Evolutionary conservation across 2,797 vertebrate species (phyloP), one percentile per base, ranked within the genome.

Genomic region (Pempheris klunzingeri): DNA sequence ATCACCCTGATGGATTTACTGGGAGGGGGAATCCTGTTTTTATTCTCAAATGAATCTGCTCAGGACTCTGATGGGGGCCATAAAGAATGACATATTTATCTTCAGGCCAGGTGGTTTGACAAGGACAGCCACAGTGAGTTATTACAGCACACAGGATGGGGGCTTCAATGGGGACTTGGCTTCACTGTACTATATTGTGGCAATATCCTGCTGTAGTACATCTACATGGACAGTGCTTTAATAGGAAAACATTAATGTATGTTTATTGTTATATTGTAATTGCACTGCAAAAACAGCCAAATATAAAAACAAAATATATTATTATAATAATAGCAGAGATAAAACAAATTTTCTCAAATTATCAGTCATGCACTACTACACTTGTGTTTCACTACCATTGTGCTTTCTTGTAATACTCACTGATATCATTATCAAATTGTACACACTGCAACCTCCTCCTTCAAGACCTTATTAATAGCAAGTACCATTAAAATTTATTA

Each of bases 401-500:
- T 77, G 64, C 58, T 62, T 77, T 74, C 55, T 73, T 84, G 57
- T 85, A 76, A 81, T 75, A 77, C 78, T 64, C 61, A 64, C 50
- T 79, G 32, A 71, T 77, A 82, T 70, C 57, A 84, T 85, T 83
- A 87, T 74, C 70, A 78, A 80, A 77, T 70, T 87, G 46, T 67
- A 72, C 58, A 79, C 70, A 68, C 18, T 70, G 69, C 75, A 66
- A 76, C 60, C 75, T 77, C 87, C 74, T 84, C 88, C 84, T 77
- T 78, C 57, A 77, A 90, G 93, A 90, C 88, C 90, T 93, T 96
- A 97, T 97, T 96, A 96, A 96, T 96, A 96, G 96, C 92, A 96
- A 54, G 93, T 90, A 80, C 94, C 95, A 96, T 97, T 97, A 97
- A 97, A 96, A 96, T 97, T 95, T 96, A 97, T 96, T 95, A 96